Conservation (phyloP, 2,888 invertebrate species). For the Scrobipalpa costella region DNA sequence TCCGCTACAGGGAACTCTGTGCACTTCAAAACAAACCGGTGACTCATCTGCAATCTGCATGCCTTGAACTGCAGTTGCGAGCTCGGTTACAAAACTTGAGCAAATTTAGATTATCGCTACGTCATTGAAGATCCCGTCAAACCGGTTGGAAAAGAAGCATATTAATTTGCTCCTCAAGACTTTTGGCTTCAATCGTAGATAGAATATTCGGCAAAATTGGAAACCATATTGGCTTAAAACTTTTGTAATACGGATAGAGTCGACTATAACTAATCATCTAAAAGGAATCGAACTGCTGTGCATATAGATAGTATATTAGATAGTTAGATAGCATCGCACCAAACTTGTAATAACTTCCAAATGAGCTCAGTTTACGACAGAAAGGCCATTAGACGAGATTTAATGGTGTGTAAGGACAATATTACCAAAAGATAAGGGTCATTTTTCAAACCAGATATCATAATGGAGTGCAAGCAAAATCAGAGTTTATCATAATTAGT, state of each 20-base stretch:
- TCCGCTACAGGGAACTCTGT: slow-evolving; percentile 47
- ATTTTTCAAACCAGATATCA: not conserved
- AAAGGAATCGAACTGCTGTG: not conserved
- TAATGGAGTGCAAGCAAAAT: not conserved
- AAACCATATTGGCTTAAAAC: too few relatives aligned
- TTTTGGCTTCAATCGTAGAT: too few relatives aligned
- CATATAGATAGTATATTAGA: too few relatives aligned
- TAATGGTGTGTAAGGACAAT: not conserved
- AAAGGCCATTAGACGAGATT: not conserved
- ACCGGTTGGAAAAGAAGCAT: not conserved
- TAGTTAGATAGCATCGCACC: not conserved
- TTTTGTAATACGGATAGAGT: too few relatives aligned
- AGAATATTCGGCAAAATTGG: too few relatives aligned
- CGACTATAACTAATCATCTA: not conserved
- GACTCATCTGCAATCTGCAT: slow-evolving; percentile 7
- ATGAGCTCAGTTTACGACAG: not conserved
- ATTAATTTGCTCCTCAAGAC: too few relatives aligned
- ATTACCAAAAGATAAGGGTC: not conserved
- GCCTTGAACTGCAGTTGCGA: not conserved
- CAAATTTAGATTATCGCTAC: not conserved
- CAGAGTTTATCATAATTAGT: not conserved
- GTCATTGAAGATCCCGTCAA: not conserved
- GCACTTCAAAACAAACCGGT: slow-evolving; percentile 29
- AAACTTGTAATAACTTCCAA: slow-evolving; percentile 1
- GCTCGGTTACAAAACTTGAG: not conserved